Evolutionary conservation across 2,888 invertebrate species (phyloP).

Genomic region (Charanyca ferruginea): DNA sequence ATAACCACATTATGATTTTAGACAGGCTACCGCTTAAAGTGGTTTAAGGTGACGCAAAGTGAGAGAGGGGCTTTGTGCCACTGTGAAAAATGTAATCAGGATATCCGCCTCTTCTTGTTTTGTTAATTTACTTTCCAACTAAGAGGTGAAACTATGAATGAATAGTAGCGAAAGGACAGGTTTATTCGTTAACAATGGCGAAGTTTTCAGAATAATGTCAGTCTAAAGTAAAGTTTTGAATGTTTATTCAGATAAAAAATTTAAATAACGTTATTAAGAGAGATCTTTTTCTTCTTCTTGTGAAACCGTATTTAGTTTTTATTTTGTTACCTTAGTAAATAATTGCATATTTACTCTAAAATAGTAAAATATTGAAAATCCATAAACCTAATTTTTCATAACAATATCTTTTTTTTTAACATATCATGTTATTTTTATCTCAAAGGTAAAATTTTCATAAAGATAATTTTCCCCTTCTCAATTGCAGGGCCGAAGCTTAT

Average conservation of each 20-base stretch:
- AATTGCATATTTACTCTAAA: neutral
- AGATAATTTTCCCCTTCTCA: neutral
- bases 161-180: conserved; percentile 44
- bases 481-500: neutral
- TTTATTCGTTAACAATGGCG: conserved; percentile 48
- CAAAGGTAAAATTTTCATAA: neutral
- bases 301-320: neutral
- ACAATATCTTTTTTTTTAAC: conserved; percentile 8
- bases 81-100: conserved; percentile 79
- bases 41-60: conserved; percentile 85
- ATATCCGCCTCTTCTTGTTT: conserved; percentile 73
- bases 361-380: neutral
- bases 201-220: conserved; percentile 50
- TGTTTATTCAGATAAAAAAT: conserved; percentile 36
- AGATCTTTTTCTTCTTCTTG: conserved; percentile 12
- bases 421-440: conserved; percentile 14
- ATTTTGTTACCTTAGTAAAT: conserved; percentile 8
- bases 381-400: neutral
- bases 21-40: conserved; percentile 84
- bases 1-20: conserved; percentile 89
- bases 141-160: conserved; percentile 60
- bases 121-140: conserved; percentile 69
- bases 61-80: conserved; percentile 75
- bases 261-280: conserved; percentile 8
- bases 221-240: conserved; percentile 37